Conservation (phyloP, 2,888 invertebrate genomes). For the Coenonympha glycerion region DNA sequence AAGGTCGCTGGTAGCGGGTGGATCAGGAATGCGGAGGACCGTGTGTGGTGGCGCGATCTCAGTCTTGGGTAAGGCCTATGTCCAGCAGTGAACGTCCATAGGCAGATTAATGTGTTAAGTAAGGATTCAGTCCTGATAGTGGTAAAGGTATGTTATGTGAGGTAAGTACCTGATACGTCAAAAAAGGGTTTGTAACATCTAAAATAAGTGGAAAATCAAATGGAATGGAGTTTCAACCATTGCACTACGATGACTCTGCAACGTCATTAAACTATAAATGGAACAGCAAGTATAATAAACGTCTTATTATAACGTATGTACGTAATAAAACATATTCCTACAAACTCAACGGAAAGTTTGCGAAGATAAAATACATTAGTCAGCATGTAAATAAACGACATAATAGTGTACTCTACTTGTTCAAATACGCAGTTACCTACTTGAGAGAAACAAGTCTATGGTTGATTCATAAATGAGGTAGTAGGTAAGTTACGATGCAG, state of each 20-base stretch:
- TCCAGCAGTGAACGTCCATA: too few relatives aligned
- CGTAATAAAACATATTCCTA: conserved; percentile 6
- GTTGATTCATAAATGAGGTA: neutral
- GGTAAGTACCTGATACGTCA: too few relatives aligned
- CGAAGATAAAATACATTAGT: conserved; percentile 7
- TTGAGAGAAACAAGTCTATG: neutral
- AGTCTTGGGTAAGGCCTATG: too few relatives aligned
- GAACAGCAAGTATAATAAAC: conserved; percentile 6
- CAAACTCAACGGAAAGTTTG: conserved; percentile 17
- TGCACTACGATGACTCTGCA: neutral
- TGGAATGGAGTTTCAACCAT: neutral
- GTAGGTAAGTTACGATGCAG: too few relatives aligned
- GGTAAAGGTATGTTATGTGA: too few relatives aligned
- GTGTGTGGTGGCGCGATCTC: too few relatives aligned
- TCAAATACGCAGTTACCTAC: neutral
- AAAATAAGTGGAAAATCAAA: too few relatives aligned
- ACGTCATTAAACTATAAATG: conserved; percentile 11
- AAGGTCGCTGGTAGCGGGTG: too few relatives aligned
- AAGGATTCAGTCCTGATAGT: too few relatives aligned
- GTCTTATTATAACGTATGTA: conserved; percentile 4
- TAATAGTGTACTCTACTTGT: neutral
- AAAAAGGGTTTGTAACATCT: too few relatives aligned
- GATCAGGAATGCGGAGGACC: too few relatives aligned
- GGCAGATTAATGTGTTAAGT: too few relatives aligned
- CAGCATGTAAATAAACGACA: conserved; percentile 1